Percentiles rank a stretch among this genome's conserved stretches.
Evolutionary conservation across 2,888 invertebrate genomes (phyloP).

Genomic region (Ligdia adustata): DNA sequence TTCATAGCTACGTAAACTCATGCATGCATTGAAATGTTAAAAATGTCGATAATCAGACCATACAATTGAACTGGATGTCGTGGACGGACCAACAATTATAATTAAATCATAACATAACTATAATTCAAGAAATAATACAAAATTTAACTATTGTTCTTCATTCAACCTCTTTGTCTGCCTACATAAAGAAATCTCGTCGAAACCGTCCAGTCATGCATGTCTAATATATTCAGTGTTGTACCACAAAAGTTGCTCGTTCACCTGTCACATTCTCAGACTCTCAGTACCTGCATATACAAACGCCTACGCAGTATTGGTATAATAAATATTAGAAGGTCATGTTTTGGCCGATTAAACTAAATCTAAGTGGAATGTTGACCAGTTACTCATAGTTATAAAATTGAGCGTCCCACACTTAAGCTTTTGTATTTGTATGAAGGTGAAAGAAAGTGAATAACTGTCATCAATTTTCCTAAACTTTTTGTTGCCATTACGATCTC

Average conservation of each 20-base stretch:
- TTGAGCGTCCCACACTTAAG: conserved; percentile 27
- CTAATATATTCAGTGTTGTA: conserved; percentile 48
- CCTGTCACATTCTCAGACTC: conserved; percentile 26
- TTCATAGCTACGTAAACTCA: too few relatives aligned
- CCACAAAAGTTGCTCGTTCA: conserved; percentile 37
- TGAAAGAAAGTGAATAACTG: conserved; percentile 14
- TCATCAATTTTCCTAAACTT: conserved; percentile 1
- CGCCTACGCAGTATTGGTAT: conserved; percentile 28
- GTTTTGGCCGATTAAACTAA: conserved; percentile 35
- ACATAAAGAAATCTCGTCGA: conserved; percentile 21
- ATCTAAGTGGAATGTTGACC: conserved; percentile 25
- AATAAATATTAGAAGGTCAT: conserved; percentile 33
- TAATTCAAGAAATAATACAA: too few relatives aligned
- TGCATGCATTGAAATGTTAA: too few relatives aligned
- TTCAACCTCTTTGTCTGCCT: background rate
- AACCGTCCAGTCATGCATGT: conserved; percentile 45
- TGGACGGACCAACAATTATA: too few relatives aligned
- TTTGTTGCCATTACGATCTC: background rate
- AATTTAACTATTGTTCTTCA: background rate
- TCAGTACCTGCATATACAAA: conserved; percentile 14
- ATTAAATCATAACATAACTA: too few relatives aligned
- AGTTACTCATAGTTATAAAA: conserved; percentile 22
- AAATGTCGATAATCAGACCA: too few relatives aligned
- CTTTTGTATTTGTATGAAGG: conserved; percentile 11
- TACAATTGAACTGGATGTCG: too few relatives aligned